Evolutionary conservation across 2,888 invertebrate species (phyloP), one percentile per base, ranked within the genome.

Genomic region (Andrena marginata): DNA sequence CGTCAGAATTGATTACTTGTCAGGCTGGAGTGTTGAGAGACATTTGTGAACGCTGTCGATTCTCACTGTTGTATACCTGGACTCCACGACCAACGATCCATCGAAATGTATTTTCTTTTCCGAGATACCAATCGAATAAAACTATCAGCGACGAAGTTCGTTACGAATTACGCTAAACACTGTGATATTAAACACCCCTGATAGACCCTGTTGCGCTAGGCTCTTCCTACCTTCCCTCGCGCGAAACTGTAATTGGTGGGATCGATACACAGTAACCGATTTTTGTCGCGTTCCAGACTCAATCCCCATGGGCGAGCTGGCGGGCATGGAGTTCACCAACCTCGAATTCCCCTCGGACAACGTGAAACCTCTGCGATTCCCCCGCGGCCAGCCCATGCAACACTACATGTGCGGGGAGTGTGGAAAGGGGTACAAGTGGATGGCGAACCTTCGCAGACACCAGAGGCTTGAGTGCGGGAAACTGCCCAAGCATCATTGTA

Each of bases 381-480:
- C 20, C 20, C 79, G 81, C 2, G 77, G 84, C 23, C 89, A 89
- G 20, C 33, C 78, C 0, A 63, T 78, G 42, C 83, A 91, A 13
- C 89, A 93, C 31, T 94, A 92, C 80, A 91, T 93, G 81, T 94
- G 94, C 85, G 89, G 90, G 1, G 92, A 92, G 63, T 95, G 94
- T 76, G 94, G 94, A 10, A 94, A 94, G 64, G 92, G 92, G 0
- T 94, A 95, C 89, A 93, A 93, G 64, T 92, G 93, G 88, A 93
- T 94, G 88, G 92, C 93, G 70, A 94, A 94, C 79, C 86, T 94
- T 8, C 88, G 89, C 10, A 90, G 94, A 29, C 94, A 95, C 81
- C 92, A 94, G 68, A 90, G 92, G 16, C 87, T 93, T 54, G 95
- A 95, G 80, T 95, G 95, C 81, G 94, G 94, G 8, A 92, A 93